A percentile compares a stretch with the other conserved stretches of the same genome.
phyloP scores from a whole-genome alignment of 2,113 vertebrate species.

The Notothenia coriiceps region DNA sequence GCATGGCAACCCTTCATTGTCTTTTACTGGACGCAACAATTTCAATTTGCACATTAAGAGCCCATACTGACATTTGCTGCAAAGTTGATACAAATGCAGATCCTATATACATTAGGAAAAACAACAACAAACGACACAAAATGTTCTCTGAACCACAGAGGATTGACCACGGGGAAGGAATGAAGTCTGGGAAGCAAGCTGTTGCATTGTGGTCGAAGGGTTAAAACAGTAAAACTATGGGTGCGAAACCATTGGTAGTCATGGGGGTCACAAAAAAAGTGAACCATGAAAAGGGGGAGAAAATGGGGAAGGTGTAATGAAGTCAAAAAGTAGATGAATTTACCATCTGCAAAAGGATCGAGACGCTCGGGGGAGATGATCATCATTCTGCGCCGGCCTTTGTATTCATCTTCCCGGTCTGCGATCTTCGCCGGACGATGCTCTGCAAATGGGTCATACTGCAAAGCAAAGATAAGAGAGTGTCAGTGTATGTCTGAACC shows the following conservation, averaged over 20 bases:
- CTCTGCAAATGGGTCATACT: conserved; percentile 99
- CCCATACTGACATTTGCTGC: conserved; percentile 5
- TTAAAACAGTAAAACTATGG: conserved; percentile 70
- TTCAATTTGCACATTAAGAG: conserved; percentile 1
- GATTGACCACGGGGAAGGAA: conserved; percentile 72
- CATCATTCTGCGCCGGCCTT: conserved; percentile 95
- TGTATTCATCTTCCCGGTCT: conserved; percentile 98
- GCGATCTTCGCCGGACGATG: conserved; percentile 96
- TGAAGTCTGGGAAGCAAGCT: conserved; percentile 78
- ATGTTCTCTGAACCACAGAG: conserved; percentile 44
- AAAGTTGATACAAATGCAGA: conserved; percentile 17
- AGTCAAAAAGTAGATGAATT: conserved; percentile 73
- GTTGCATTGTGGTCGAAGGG: conserved; percentile 83
- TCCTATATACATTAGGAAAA: background rate
- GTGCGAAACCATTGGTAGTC: conserved; percentile 58
- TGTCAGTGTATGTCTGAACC: background rate
- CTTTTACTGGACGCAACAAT: conserved; percentile 16
- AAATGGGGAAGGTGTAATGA: conserved; percentile 52
- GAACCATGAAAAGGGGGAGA: conserved; percentile 41
- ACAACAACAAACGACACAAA: conserved; percentile 15
- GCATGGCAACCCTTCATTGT: conserved; percentile 51
- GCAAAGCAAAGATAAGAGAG: conserved; percentile 5
- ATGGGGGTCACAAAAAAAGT: conserved; percentile 43
- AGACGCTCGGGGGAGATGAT: conserved; percentile 99
- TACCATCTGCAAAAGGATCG: conserved; percentile 99